A percentile compares a stretch with the other conserved stretches of the same genome.
phyloP scores from a whole-genome alignment of 2,113 vertebrate genomes.

The human (Homo sapiens) region GRCh38 chr3:113984001-113984500 shows the following conservation, averaged over 20 bases:
- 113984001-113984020: slow-evolving; percentile 29
- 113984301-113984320: slow-evolving; percentile 79
- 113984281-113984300: slow-evolving; percentile 91
- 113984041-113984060: slow-evolving; percentile 89
- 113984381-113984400: slow-evolving; percentile 88
- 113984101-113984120: slow-evolving; percentile 92
- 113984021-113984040: slow-evolving; percentile 85
- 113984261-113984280: slow-evolving; percentile 84
- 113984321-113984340: slow-evolving; percentile 83
- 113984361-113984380: slow-evolving; percentile 91
- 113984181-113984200: slow-evolving; percentile 90
- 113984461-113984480: slow-evolving; percentile 87
- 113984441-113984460: slow-evolving; percentile 88
- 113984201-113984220: slow-evolving; percentile 82
- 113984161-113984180: slow-evolving; percentile 92
- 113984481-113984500: slow-evolving; percentile 90
- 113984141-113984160: slow-evolving; percentile 91
- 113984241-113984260: slow-evolving; percentile 87
- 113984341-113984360: slow-evolving; percentile 75
- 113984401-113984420: slow-evolving; percentile 89
- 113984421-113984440: slow-evolving; percentile 89
- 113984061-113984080: slow-evolving; percentile 88
- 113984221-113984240: slow-evolving; percentile 80
- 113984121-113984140: slow-evolving; percentile 92
- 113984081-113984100: slow-evolving; percentile 92